Percentiles rank a stretch among this genome's conserved stretches.
phyloP scores from a whole-genome alignment of 1,140 invertebrate species.

The Stenopsyche tienmushanensis region DNA sequence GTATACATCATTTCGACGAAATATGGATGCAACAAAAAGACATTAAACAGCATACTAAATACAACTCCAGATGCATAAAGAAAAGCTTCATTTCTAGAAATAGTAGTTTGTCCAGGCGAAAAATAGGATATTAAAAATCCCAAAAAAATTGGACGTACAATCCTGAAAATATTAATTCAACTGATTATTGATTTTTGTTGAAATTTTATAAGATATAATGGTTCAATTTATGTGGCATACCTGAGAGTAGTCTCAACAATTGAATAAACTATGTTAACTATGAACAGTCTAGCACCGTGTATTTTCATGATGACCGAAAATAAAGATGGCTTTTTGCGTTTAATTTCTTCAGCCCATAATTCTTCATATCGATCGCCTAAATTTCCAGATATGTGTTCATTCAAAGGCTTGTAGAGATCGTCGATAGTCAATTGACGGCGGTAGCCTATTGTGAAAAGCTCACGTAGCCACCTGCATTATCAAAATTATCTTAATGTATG shows the following conservation, averaged over 20 bases:
- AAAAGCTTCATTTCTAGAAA: conserved; percentile 61
- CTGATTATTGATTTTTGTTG: too few relatives aligned
- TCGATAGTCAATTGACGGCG: conserved; percentile 26
- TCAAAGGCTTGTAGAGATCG: conserved; percentile 30
- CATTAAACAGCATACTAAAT: conserved; percentile 59
- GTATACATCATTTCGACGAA: conserved; percentile 71
- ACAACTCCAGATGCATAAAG: conserved; percentile 70
- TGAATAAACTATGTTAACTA: conserved; percentile 20
- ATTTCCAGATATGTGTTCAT: not conserved
- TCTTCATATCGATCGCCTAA: conserved; percentile 12
- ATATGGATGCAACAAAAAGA: conserved; percentile 75
- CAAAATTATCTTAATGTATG: conserved; percentile 1
- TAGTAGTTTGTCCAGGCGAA: conserved; percentile 51
- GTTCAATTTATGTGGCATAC: conserved; percentile 10
- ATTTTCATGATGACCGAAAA: conserved; percentile 45
- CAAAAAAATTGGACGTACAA: conserved; percentile 68
- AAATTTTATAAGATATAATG: too few relatives aligned
- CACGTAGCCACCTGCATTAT: conserved; percentile 33
- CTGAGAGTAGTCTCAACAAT: conserved; percentile 25
- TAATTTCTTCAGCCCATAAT: conserved; percentile 43
- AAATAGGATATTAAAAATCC: conserved; percentile 73
- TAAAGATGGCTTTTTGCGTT: conserved; percentile 46
- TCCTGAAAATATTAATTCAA: conserved; percentile 54
- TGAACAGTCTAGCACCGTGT: conserved; percentile 43
- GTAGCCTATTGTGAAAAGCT: conserved; percentile 25